phyloP scores from a whole-genome alignment of 2,113 vertebrate species.

The Amblyornis subalaris region DNA sequence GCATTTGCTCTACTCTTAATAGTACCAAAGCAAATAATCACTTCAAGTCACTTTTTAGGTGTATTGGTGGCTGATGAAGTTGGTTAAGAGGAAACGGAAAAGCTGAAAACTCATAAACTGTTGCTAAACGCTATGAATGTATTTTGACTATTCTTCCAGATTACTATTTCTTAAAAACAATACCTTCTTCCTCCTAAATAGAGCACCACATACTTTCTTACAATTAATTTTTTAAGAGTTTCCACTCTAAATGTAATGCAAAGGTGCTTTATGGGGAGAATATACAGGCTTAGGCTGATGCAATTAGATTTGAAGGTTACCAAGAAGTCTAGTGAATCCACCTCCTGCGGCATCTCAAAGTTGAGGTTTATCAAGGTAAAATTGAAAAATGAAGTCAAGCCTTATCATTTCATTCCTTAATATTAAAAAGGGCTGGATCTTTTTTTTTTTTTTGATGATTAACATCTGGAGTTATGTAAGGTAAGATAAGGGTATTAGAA shows the following conservation, averaged over 20 bases:
- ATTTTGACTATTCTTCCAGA: constrained; percentile 1
- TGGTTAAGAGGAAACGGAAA: neutral
- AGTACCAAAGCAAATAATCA: neutral
- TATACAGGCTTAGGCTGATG: neutral
- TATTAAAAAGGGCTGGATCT: constrained; percentile 38
- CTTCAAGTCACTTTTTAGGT: neutral
- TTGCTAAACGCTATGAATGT: neutral
- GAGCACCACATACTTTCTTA: neutral
- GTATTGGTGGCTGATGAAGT: neutral
- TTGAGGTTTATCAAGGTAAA: constrained; percentile 41
- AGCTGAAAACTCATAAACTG: neutral
- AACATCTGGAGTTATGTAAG: constrained; percentile 47
- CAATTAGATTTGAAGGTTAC: neutral
- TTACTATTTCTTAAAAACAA: neutral
- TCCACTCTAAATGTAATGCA: neutral
- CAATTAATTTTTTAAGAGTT: neutral
- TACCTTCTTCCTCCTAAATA: neutral
- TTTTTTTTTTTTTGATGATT: constrained; percentile 22
- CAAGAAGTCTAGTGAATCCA: neutral
- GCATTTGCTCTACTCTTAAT: neutral
- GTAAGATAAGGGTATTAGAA: constrained; percentile 42
- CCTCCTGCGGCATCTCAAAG: neutral
- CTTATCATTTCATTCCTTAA: constrained; percentile 25
- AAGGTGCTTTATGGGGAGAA: neutral
- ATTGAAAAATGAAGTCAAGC: neutral